These are phyloP conservation scores for Drosophila sucinea DNA, from an alignment of 1,140 invertebrate species.

Conservation along the genomic window DNA sequence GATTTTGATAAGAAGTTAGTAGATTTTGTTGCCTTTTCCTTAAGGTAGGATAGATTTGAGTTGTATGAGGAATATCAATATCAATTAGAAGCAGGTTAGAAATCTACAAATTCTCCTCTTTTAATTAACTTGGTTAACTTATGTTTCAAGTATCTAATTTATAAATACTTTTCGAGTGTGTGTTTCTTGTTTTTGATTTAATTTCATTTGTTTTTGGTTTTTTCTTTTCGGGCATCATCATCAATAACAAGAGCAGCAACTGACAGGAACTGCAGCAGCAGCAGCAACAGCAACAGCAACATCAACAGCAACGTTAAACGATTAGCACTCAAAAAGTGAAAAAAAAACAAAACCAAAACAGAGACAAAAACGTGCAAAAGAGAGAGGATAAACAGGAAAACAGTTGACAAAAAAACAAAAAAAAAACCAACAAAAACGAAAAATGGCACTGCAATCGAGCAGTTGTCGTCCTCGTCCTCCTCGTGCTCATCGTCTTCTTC, in stretches of 20 bases:
- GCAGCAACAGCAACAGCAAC: slow-evolving; percentile 19
- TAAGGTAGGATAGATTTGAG: no score
- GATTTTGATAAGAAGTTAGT: no score
- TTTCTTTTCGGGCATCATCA: slow-evolving; percentile 25
- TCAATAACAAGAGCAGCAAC: slow-evolving; percentile 37
- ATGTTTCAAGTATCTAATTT: no score
- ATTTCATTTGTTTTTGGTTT: slow-evolving; percentile 28
- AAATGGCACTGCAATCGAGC: slow-evolving; percentile 52
- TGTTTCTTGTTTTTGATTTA: slow-evolving; percentile 3
- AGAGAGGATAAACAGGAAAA: slow-evolving; percentile 23
- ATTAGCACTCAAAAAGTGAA: slow-evolving; percentile 29
- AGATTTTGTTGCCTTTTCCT: no score
- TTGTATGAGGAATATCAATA: no score
- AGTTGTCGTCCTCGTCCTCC: slow-evolving; percentile 18
- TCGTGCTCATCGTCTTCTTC: not conserved
- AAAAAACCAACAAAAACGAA: slow-evolving; percentile 3
- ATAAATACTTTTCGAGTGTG: no score
- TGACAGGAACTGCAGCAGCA: slow-evolving; percentile 17
- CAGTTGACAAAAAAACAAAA: slow-evolving; percentile 21
- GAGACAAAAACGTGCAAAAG: slow-evolving; percentile 17
- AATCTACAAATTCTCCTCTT: no score
- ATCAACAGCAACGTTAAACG: slow-evolving; percentile 24
- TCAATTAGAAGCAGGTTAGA: no score
- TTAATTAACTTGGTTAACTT: no score
- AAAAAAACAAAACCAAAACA: slow-evolving; percentile 19